Evolutionary conservation across 2,888 invertebrate genomes (phyloP), one percentile per base, ranked within the genome.

Genomic region (Allophyes oxyacanthae): DNA sequence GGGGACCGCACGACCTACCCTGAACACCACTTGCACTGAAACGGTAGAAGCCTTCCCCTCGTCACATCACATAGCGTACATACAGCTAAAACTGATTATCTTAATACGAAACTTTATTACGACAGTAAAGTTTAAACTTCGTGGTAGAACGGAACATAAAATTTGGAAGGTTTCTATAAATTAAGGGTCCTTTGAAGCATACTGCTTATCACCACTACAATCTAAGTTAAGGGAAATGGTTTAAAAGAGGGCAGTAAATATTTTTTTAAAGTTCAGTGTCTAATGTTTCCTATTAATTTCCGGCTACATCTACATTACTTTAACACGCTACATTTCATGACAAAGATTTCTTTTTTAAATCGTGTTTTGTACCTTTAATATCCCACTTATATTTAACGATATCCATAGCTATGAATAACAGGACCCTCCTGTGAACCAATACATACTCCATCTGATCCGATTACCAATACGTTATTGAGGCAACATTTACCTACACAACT

Each of bases 1-100:
- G 85, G 83, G 81, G 78, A 76, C 81, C 79, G 82, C 85, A 84
- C 89, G 89, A 87, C 90, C 88, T 90, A 90, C 90, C 90, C 89
- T 88, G 82, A 82, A 82, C 65, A 66, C 71, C 90, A 87, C 90
- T 89, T 90, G 91, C 90, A 90, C 89, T 87, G 82, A 81, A 82
- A 81, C 79, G 80, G 70, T 87, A 83, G 82, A 84, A 81, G 78
- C 86, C 85, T 87, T 86, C 88, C 86, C 83, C 87, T 83, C 85
- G 81, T 83, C 86, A 88, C 84, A 85, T 85, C 85, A 87, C 84
- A 85, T 83, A 81, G 77, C 68, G 75, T 69, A 71, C 64, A 65
- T 72, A 70, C 60, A 63, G 46, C 58, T 64, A 59, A 68, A 70
- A 78, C 71, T 52, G 34, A 50, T 64, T 53, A 56, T 62, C 59